Evolutionary conservation across 2,888 invertebrate species (phyloP), one percentile per base, ranked within the genome.

Genomic region (Exocentrus adspersus): DNA sequence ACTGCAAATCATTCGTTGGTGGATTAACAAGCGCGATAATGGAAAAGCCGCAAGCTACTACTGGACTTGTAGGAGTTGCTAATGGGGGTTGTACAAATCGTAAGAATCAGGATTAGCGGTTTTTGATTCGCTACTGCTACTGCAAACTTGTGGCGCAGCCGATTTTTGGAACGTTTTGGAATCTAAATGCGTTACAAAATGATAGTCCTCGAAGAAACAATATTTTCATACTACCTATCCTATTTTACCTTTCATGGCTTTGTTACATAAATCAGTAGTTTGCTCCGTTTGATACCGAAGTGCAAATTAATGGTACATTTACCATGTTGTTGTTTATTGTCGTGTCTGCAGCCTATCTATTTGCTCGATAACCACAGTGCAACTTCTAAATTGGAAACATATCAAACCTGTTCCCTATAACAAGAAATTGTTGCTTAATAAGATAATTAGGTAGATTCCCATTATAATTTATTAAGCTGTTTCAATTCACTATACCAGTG

Each of bases 381-480:
- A 12, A 57, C 43, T 56, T 24, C 41, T 24, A 21, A 42, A 54
- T 41, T 28, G 56, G 16, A 28, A 43, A 56, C 56, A 19, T 12
- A 21, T 37, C n/a, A 64, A 54, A 28, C 46, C 58, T 50, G 64
- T 64, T 64, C 43, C 50, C 20, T 14, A 41, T 9, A n/a, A n/a
- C 42, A 30, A 61, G 54, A 50, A 56, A 54, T 48, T 61, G 56
- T 41, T 48, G 12, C 53, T 41, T 54, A 56, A 61, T 61, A 56
- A 21, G 54, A 61, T 61, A 54, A 61, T 61, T 61, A 61, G 56
- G 54, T 41, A 48, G 54, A n/a, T n/a, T n/a, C n/a, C 17, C 56
- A 53, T 61, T 28, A 54, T 54, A 61, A 61, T 54, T 56, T 61
- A 61, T 24, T 61, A 61, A 45, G 50, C 21, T 14, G 46, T 48